Evolutionary conservation across 2,888 invertebrate genomes (phyloP), one percentile per base, ranked within the genome.

Genomic region (Boloria euphrosyne): DNA sequence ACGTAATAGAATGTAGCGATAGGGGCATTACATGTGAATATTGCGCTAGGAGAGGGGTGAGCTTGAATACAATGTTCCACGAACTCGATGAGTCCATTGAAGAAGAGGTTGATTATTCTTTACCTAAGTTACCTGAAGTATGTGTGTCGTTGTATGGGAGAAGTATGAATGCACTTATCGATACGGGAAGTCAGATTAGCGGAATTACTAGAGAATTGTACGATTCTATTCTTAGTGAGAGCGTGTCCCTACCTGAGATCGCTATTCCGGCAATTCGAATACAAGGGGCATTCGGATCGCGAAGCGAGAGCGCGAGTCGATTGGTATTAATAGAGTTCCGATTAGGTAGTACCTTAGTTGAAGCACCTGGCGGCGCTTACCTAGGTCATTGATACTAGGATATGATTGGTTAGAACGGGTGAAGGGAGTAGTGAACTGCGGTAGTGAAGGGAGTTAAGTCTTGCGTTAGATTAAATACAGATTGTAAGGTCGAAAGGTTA

Each of bases 371-470:
- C 52, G 18, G 52, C 52, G 52, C 22, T 22, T 52, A 52, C 52
- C 52, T 52, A 52, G 52, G 18, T 52, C 52, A 18, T 4, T 52
- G 18, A 52, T 52, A 52, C 18, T 52, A 38, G 52, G 52, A 18
- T 52, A 74, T 44, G 64, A 66, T 17, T 68, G 68, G 13, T 14
- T 44, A 44, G 44, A 44, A 44, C 44, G 44, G 14, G 44, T 44
- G 14, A 44, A 44, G 14, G 44, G 44, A 14, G 44, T 44, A 44
- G 14, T 44, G 14, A 44, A 44, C 14, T 44, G 44, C 44, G 44
- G 44, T 13, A 10, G 14, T 10, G 44, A 44, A 44, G 44, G 44
- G 44, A 14, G 44, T 44, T 44, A 44, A 14, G 44, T 44, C 3
- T 44, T 44, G 44, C 14, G 44, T 44, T 44, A 44, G 4, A 44